phyloP scores from a whole-genome alignment of 2,888 invertebrate genomes.

The Cephalotes varians region DNA sequence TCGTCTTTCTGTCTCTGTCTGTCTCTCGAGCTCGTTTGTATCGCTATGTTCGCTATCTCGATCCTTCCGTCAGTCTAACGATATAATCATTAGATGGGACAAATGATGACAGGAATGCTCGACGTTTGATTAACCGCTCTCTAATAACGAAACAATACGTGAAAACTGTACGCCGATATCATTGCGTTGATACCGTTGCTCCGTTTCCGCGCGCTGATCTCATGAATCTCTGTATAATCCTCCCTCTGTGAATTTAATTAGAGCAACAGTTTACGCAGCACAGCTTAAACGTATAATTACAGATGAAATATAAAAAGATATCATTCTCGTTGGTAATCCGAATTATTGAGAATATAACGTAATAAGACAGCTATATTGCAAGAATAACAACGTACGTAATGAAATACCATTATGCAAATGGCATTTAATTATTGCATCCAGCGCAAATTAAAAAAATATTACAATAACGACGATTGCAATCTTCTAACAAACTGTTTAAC shows the following conservation, averaged over 20 bases:
- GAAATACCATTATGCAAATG: conserved; percentile 17
- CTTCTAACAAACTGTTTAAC: background rate
- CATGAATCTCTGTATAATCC: conserved; percentile 21
- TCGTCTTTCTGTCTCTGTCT: background rate
- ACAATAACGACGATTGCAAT: background rate
- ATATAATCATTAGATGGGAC: conserved; percentile 28
- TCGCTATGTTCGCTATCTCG: conserved; percentile 1
- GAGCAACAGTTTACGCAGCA: background rate
- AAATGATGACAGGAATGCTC: conserved; percentile 41
- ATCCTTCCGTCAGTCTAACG: background rate
- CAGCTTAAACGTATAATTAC: background rate
- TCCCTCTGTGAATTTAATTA: conserved; percentile 40
- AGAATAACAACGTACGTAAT: background rate
- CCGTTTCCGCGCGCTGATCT: background rate
- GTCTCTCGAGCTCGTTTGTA: background rate
- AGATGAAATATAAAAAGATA: conserved; percentile 13
- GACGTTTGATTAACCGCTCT: conserved; percentile 33
- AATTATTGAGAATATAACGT: background rate
- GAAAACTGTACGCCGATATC: conserved; percentile 15
- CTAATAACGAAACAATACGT: background rate
- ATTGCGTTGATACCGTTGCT: background rate
- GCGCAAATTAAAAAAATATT: background rate
- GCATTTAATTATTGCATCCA: background rate
- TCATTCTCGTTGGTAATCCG: background rate
- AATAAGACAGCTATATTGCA: background rate